A percentile compares a stretch with the other conserved stretches of the same genome.
phyloP scores from a whole-genome alignment of 2,113 vertebrate species.

The Hucho hucho region DNA sequence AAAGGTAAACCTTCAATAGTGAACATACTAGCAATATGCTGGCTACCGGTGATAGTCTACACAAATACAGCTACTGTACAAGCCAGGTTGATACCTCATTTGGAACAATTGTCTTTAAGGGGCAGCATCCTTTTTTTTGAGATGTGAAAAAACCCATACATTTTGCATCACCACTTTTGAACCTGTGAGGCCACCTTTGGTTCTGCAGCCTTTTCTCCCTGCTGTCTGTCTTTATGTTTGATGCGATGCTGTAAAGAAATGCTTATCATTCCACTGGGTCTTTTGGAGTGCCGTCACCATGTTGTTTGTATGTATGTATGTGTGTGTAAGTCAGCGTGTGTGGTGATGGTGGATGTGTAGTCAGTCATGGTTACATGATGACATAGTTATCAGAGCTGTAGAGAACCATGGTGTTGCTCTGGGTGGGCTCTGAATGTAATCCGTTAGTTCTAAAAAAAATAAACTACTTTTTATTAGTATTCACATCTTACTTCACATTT shows the following conservation, averaged over 20 bases:
- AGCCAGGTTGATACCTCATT: too few relatives aligned
- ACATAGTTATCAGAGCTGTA: neutral
- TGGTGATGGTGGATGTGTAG: neutral
- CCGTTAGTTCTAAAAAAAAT: slow-evolving; percentile 32
- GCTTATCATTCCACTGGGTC: slow-evolving; percentile 29
- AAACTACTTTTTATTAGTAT: slow-evolving; percentile 37
- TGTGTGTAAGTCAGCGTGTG: neutral
- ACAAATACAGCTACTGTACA: too few relatives aligned
- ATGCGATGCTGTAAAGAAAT: neutral
- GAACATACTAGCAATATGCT: too few relatives aligned
- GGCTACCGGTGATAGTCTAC: too few relatives aligned
- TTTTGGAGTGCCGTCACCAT: slow-evolving; percentile 8
- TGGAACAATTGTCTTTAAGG: too few relatives aligned
- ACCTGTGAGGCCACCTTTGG: neutral
- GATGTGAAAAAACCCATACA: too few relatives aligned
- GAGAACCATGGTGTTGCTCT: neutral
- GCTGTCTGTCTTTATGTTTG: neutral
- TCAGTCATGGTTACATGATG: neutral
- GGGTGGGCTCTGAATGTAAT: slow-evolving; percentile 41
- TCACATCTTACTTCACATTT: neutral
- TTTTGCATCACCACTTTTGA: too few relatives aligned
- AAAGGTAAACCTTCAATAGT: too few relatives aligned
- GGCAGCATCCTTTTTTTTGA: too few relatives aligned
- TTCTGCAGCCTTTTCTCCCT: neutral
- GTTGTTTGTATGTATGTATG: neutral